These are phyloP conservation scores for Pterobdella sp. DNA, from an alignment of 2,888 invertebrate species.

Conservation along the genomic window DNA sequence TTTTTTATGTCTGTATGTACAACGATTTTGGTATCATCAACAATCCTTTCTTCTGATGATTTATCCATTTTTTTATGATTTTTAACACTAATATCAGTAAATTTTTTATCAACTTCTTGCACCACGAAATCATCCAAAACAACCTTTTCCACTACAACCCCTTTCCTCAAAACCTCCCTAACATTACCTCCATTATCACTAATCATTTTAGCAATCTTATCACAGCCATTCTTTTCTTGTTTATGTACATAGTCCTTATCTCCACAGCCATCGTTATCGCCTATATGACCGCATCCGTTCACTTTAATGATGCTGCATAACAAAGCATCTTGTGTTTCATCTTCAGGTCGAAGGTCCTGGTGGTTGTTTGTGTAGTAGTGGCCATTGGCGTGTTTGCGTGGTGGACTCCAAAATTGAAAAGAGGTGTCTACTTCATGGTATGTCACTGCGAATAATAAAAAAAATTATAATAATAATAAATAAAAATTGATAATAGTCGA, in stretches of 20 bases:
- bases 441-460: too few species aligned
- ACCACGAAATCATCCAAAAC: not conserved
- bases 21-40: not conserved
- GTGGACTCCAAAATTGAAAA: not conserved
- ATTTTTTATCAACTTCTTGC: not conserved
- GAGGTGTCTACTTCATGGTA: slow-evolving; percentile 14
- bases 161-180: not conserved
- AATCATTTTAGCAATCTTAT: not conserved
- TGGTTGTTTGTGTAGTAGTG: too few species aligned
- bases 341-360: not conserved
- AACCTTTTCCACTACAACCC: not conserved
- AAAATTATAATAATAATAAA: too few species aligned
- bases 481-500: too few species aligned
- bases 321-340: not conserved
- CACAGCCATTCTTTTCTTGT: not conserved
- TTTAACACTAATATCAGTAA: not conserved
- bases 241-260: not conserved
- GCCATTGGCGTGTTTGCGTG: too few species aligned
- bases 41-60: not conserved
- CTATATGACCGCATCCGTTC: not conserved
- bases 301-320: not conserved
- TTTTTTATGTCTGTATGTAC: not conserved
- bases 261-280: not conserved
- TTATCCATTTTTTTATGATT: not conserved
- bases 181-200: not conserved